Base-by-base conservation (phyloP, 1,140 invertebrate genomes). In the Plutomurus gul region DNA sequence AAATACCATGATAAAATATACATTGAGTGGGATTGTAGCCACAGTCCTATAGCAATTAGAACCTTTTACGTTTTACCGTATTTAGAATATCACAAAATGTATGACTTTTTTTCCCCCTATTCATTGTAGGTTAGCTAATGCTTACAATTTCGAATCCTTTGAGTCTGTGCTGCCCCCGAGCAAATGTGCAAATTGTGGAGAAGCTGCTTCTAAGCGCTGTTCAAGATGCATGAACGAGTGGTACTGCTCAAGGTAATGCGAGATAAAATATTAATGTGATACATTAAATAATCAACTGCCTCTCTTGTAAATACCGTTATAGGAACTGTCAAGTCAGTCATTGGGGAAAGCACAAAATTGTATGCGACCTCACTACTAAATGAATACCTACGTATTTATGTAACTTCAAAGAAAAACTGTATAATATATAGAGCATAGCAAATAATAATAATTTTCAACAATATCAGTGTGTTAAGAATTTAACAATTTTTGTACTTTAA, bases 191-290 rank as follows among this genome's bases (percentile, higher is more conserved):
- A 78, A 83, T 20, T 89, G 89, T 77, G 85, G 86, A 8, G 83
- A 87, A 72, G 18, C 75, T 3, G 87, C 87, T 56, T 84, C 78
- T 3, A 87, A 89, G 78, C 85, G 86, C 72, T 90, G 89, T 79
- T 89, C 88, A 0, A 85, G 87, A 80, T 90, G 89, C 78, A 87
- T 87, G 82, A 81, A 84, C 22, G 85, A 84, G 79, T 88, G 87
- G 87, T 89, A 89, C 82, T 90, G 89, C 76, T 85, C 87, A 81
- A 87, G 88, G 88, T 88, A 85, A 49, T 27, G n/a, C n/a, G n/a
- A n/a, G n/a, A n/a, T n/a, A n/a, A n/a, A n/a, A n/a, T 2, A 40
- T 76, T 39, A 7, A 76, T 51, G 4, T 20, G 4, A 16, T 49
- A 5, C 37, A 5, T 47, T 25, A 27, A 56, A 30, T 40, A 8